Evolutionary conservation across 1,140 invertebrate genomes (phyloP), one percentile per base, ranked within the genome.

Genomic region (Batillaria attramentaria): DNA sequence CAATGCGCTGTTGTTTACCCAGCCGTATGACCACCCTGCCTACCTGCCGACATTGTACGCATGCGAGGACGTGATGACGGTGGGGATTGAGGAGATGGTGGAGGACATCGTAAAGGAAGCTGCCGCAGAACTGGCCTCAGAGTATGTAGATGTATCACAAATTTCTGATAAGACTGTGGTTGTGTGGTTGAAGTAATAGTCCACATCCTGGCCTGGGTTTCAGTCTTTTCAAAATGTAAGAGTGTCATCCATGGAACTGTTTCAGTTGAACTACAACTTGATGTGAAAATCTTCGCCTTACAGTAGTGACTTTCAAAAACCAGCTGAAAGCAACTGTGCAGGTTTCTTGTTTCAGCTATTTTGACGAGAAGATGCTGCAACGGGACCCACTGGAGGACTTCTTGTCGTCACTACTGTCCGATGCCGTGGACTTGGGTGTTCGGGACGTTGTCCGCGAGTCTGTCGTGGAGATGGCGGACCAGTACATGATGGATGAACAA

Each of bases 381-480:
- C 20, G 28, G 24, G 85, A 86, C 57, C 84, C 84, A 4, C 50
- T 84, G 57, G 84, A 83, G 28, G 72, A 79, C 6, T 85, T 83
- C 66, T 68, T 85, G 13, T 76, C 72, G 24, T 46, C 65, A 1
- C 75, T 86, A 39, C 41, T 84, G 18, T 72, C 76, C 18, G 85
- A 87, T 37, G 85, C 79, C 0, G 84, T 88, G 1, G 74, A 79
- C 6, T 68, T 82, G 46, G 77, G 74, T 0, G 57, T 77, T 18
- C 42, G 75, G 31, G 84, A 85, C 50, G 75, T 87, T n/a, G 86
- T 87, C 28, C 81, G 83, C 31, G 84, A 85, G 31, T 78, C 84
- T 0, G 82, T 86, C 6, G 35, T 84, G 16, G 83, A 87, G 2
- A 70, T 88, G 74, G 86, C 84, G 0, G 72, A 84, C 46, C 79